These are phyloP conservation scores for Pelobates fuscus DNA, from an alignment of 2,113 vertebrate species.

Conservation along the genomic window DNA sequence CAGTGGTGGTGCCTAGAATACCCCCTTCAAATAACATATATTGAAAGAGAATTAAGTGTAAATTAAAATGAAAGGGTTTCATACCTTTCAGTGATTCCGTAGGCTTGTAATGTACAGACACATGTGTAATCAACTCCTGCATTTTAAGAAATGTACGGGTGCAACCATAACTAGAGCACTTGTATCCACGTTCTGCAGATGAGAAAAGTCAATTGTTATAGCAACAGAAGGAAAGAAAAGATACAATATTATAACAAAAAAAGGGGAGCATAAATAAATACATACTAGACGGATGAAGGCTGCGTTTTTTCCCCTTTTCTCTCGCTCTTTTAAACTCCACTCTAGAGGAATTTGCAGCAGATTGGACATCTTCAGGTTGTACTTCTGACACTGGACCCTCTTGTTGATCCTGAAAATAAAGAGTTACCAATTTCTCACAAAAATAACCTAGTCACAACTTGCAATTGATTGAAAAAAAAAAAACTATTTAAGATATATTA, in stretches of 20 bases:
- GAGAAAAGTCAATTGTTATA: slow-evolving; percentile 45
- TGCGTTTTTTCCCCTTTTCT: slow-evolving; percentile 7
- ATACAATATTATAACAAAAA: background rate
- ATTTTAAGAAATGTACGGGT: slow-evolving; percentile 70
- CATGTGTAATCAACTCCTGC: slow-evolving; percentile 73
- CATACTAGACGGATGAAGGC: slow-evolving; percentile 13
- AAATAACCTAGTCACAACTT: too few species aligned
- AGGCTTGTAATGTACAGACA: slow-evolving; percentile 72
- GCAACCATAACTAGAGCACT: slow-evolving; percentile 74
- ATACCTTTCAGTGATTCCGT: slow-evolving; percentile 77
- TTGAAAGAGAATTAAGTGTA: too few species aligned
- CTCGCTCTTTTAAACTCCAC: slow-evolving; percentile 18
- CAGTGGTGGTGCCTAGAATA: too few species aligned
- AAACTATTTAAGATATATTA: too few species aligned
- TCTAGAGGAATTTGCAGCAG: background rate
- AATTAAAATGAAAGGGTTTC: too few species aligned
- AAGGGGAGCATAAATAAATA: background rate
- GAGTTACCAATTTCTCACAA: too few species aligned
- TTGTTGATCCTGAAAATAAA: too few species aligned
- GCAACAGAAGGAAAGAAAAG: background rate
- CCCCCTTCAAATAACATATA: too few species aligned
- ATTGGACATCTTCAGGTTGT: background rate
- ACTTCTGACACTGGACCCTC: too few species aligned
- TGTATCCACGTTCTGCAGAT: slow-evolving; percentile 68
- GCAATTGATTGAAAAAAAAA: too few species aligned